Percentiles rank a stretch among this genome's conserved stretches.
Conservation (phyloP, 2,797 vertebrate genomes). For the Petrocephalus schoutedeni region DNA sequence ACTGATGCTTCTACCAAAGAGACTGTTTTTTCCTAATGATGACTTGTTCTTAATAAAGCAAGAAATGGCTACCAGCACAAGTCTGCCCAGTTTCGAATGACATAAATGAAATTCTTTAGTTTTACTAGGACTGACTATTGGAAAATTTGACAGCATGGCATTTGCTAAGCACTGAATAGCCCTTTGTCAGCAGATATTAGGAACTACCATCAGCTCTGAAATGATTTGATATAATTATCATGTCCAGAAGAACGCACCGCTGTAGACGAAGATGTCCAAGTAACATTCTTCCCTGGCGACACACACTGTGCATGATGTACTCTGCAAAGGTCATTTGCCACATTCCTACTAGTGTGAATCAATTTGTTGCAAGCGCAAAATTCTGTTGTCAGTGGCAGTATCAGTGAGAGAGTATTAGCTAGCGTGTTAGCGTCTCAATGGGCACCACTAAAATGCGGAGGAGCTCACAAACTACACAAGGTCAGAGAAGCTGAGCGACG, state of each 20-base stretch:
- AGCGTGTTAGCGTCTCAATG: constrained; percentile 44
- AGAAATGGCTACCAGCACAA: constrained; percentile 31
- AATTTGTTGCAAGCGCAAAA: constrained; percentile 68
- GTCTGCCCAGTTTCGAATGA: constrained; percentile 60
- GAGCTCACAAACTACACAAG: constrained; percentile 49
- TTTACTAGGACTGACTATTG: constrained; percentile 53
- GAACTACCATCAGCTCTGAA: constrained; percentile 61
- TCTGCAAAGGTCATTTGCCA: constrained; percentile 68
- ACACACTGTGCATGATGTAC: constrained; percentile 60
- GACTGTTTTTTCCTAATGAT: constrained; percentile 8
- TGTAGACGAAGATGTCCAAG: constrained; percentile 48
- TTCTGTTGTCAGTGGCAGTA: constrained; percentile 52
- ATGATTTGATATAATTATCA: constrained; percentile 69
- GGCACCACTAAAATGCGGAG: constrained; percentile 51
- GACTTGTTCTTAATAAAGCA: constrained; percentile 23
- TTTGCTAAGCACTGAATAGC: constrained; percentile 47
- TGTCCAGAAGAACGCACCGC: constrained; percentile 50
- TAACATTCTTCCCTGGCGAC: constrained; percentile 59
- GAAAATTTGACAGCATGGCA: constrained; percentile 46
- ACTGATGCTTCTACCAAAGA: constrained; percentile 16
- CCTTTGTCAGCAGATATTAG: constrained; percentile 56
- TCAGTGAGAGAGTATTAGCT: constrained; percentile 46
- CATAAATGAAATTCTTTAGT: constrained; percentile 57
- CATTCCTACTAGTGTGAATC: constrained; percentile 68
- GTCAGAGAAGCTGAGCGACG: constrained; percentile 58